Evolutionary conservation across 2,797 vertebrate genomes (phyloP).

Genomic region (Catamblyrhynchus diadema): DNA sequence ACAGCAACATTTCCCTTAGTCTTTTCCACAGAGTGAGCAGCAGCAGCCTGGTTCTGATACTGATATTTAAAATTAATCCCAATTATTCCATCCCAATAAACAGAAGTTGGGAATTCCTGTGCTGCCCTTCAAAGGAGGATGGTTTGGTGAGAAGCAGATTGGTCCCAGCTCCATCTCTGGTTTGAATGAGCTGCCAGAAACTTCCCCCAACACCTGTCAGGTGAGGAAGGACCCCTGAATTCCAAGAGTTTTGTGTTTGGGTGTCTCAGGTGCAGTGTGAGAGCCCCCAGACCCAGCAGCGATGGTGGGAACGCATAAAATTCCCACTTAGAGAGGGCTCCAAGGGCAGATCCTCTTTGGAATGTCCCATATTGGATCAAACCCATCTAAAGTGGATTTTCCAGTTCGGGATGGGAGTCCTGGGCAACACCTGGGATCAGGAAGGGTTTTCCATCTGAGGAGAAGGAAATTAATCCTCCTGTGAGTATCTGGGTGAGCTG

Average conservation of each 20-base stretch:
- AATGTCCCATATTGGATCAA: accelerated
- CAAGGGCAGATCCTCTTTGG: neutral
- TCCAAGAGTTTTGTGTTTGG: neutral
- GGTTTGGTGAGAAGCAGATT: neutral
- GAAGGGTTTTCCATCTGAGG: neutral
- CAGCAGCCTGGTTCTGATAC: neutral
- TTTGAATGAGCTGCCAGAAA: neutral
- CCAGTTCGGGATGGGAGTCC: neutral
- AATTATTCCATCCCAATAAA: neutral
- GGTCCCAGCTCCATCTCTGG: neutral
- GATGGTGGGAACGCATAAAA: neutral
- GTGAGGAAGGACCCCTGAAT: neutral
- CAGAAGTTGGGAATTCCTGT: neutral
- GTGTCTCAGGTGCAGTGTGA: neutral
- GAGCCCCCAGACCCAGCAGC: neutral
- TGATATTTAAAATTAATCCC: neutral
- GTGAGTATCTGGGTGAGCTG: neutral
- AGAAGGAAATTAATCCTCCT: neutral
- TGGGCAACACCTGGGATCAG: neutral
- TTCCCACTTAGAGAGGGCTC: neutral
- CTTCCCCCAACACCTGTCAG: neutral
- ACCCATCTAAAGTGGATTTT: neutral
- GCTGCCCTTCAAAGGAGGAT: neutral
- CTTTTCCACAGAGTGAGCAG: neutral
- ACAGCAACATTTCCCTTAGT: neutral